Evolutionary conservation across 2,113 vertebrate species (phyloP).

Genomic region (Psittacula cyanocephala): DNA sequence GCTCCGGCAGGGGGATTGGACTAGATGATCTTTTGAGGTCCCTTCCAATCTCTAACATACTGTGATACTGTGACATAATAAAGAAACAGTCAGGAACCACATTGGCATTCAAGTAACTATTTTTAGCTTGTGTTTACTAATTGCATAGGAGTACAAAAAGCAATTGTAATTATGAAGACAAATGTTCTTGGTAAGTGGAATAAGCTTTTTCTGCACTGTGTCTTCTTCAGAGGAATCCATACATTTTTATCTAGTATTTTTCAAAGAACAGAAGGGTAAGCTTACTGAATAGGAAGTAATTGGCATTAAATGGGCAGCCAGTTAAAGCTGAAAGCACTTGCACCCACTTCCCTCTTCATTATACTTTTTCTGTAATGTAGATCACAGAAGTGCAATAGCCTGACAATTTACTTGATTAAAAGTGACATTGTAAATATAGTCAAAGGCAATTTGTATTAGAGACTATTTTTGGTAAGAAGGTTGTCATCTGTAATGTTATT

Average conservation of each 20-base stretch:
- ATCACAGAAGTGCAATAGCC: conserved; percentile 14
- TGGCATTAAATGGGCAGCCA: conserved; percentile 25
- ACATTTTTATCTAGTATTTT: neutral
- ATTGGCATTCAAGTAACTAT: neutral
- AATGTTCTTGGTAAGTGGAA: conserved; percentile 33
- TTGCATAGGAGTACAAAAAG: neutral
- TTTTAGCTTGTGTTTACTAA: conserved; percentile 45
- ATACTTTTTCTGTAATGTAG: neutral
- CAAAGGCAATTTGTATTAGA: conserved; percentile 59
- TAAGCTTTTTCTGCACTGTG: neutral
- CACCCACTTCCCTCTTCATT: neutral
- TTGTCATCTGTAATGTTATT: conserved; percentile 43
- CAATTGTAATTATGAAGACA: conserved; percentile 12
- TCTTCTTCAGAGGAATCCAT: conserved; percentile 4
- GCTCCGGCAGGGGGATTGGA: too few species aligned
- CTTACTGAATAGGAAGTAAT: conserved; percentile 21
- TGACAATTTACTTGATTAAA: conserved; percentile 63
- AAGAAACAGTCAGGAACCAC: neutral
- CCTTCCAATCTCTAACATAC: too few species aligned
- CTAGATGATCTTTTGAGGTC: too few species aligned
- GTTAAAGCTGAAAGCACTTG: conserved; percentile 33
- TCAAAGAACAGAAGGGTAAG: neutral
- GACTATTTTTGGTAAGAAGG: conserved; percentile 41
- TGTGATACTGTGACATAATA: too few species aligned
- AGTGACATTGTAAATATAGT: conserved; percentile 60